Conservation (phyloP, 2,888 invertebrate genomes). For the Gastrophysa polygoni region DNA sequence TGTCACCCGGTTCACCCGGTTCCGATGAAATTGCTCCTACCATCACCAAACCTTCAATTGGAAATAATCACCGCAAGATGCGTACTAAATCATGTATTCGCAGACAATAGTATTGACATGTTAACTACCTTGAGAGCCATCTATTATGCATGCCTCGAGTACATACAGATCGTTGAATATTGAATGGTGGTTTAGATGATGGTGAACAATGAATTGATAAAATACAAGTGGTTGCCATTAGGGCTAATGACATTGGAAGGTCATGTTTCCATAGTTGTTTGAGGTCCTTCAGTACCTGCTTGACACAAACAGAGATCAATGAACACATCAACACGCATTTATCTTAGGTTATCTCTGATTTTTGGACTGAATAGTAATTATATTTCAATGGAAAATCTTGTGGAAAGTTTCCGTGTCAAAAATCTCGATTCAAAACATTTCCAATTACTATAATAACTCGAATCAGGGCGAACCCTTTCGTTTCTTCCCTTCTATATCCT, state of each 20-base stretch:
- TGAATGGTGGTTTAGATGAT: conserved; percentile 7
- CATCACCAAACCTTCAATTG: conserved; percentile 54
- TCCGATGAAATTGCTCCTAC: too few species aligned
- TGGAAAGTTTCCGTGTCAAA: conserved; percentile 9
- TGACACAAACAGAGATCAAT: too few species aligned
- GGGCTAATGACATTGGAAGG: conserved; percentile 22
- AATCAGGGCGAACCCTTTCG: conserved; percentile 35
- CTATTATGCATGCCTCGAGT: conserved; percentile 27
- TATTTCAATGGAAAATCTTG: neutral
- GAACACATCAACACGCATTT: too few species aligned
- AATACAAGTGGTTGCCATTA: conserved; percentile 27
- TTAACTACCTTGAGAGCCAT: conserved; percentile 43
- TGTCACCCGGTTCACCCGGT: too few species aligned
- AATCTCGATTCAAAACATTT: conserved; percentile 33
- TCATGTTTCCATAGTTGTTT: neutral
- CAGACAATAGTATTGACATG: conserved; percentile 51
- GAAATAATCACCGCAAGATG: conserved; percentile 56
- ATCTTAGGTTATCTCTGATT: too few species aligned
- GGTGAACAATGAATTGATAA: conserved; percentile 20
- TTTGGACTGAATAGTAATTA: too few species aligned
- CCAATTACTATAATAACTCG: conserved; percentile 37
- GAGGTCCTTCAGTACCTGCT: neutral
- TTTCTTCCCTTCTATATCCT: conserved; percentile 16
- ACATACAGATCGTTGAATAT: conserved; percentile 26
- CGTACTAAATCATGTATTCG: conserved; percentile 53